Evolutionary conservation across 2,888 invertebrate genomes (phyloP), one percentile per base, ranked within the genome.

Genomic region (Leistus spinibarbis): DNA sequence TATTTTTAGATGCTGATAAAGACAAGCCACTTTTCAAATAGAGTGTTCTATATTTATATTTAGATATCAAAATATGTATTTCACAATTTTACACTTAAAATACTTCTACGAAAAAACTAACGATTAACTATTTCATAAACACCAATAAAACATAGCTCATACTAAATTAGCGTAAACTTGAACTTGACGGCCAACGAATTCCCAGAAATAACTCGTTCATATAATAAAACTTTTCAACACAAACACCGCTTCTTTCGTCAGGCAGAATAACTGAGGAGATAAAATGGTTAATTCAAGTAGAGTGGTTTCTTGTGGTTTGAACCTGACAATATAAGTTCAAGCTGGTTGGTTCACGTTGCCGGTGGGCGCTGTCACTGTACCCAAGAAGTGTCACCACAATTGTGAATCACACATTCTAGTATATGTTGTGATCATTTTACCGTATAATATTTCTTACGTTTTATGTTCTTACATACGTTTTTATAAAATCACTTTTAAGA

Each of bases 301-400:
- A 40, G 40, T 40, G 5, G 40, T 40, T 4, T 2, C 3, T 3
- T 60, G 20, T n/a, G 13, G 60, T 60, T 60, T 20, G 60, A 60
- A 60, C 10, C 19, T 60, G 13, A 19, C 56, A 16, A 60, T 17
- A 19, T 3, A 60, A 5, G 60, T 19, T 2, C 17, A 57, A 20
- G 17, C 17, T 17, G 1, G 64, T 24, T 27, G 24, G 64, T 64
- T 64, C 64, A 64, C 64, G 27, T 23, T 27, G 64, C 27, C 24
- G 64, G 64, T 64, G 64, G 64, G 64, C 64, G 24, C 68, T 17
- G 60, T 57, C 62, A 62, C 62, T 69, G 13, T 40, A 40, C 60
- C 24, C 60, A 62, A 60, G 69, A 16, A 40, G 40, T 64, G 64
- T 64, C 64, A 64, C 27, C 27, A 27, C 24, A 23, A 64, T 23